Evolutionary conservation across 2,113 vertebrate species (phyloP).

Genomic region (Grantiella picta): DNA sequence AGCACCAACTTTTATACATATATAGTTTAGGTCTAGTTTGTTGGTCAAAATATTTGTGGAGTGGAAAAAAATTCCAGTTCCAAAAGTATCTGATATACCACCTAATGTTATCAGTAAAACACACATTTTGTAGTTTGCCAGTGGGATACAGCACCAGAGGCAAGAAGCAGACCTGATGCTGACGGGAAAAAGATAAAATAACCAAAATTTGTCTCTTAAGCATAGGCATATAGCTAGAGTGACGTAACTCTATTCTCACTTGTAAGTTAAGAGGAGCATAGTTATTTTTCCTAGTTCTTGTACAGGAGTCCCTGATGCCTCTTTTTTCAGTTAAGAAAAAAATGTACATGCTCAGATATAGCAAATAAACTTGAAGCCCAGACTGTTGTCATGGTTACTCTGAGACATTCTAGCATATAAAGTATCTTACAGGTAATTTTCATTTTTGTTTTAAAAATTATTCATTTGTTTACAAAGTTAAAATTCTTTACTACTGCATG

Average conservation of each 20-base stretch:
- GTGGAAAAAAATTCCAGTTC: background rate
- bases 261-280: background rate
- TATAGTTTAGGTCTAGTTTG: background rate
- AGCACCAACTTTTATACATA: background rate
- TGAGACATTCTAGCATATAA: background rate
- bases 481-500: background rate
- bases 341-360: background rate
- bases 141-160: background rate
- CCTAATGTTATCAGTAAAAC: background rate
- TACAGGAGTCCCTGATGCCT: background rate
- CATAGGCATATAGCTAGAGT: background rate
- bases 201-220: background rate
- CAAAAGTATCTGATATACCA: background rate
- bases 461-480: conserved; percentile 2
- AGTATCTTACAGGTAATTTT: background rate
- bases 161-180: background rate
- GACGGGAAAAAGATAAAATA: background rate
- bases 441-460: conserved; percentile 5
- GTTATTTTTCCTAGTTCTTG: background rate
- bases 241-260: background rate
- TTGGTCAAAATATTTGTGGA: background rate
- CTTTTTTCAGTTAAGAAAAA: background rate
- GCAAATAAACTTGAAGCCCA: background rate
- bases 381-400: conserved; percentile 59
- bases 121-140: background rate